Base-by-base conservation (phyloP, 2,113 vertebrate species). In the Pollimyrus isidori region DNA sequence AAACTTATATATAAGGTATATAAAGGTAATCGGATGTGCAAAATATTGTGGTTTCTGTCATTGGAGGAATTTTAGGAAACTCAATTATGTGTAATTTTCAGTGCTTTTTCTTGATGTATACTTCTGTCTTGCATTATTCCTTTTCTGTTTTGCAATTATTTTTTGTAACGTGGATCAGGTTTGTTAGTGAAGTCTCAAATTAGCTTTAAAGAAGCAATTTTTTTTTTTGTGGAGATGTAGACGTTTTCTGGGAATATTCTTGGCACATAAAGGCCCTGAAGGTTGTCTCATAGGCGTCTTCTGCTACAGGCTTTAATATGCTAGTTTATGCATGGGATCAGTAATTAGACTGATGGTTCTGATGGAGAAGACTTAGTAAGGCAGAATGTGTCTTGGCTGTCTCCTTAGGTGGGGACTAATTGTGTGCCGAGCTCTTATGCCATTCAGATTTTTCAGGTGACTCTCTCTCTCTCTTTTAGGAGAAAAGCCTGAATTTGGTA, bases 401-500 rank as follows among this genome's bases (percentile, higher is more conserved):
- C 56, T 23, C 23, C 56, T n/a, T 62, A 62, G 2, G 56, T 62
- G 23, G 7, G n/a, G 56, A 62, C 21, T 62, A 93, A 88, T 87
- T 92, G 92, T 89, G 91, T 88, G 56, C 7, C 0, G 2, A 92
- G 92, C 91, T 83, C 45, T 94, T 90, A 91, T 87, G 91, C 93
- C 87, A 84, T 91, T 95, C 92, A 94, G 94, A 93, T 93, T 93
- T 91, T 89, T 93, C 89, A 86, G n/a, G 89, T 39, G 88, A 45
- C 92, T 94, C 92, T 93, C 92, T 93, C 91, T 92, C 92, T 92
- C 91, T 90, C 91, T 95, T 93, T 2, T 76, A 99, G 98, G 98
- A 91, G 98, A 99, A 92, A 96, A 97, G 95, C 97, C 97, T 2
- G 97, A 98, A 90, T 98, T 97, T 0, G 98, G 98, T 92, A 99